Evolutionary conservation across 2,113 vertebrate species (phyloP), one percentile per base, ranked within the genome.

Genomic region (Sinocyclocheilus grahami): DNA sequence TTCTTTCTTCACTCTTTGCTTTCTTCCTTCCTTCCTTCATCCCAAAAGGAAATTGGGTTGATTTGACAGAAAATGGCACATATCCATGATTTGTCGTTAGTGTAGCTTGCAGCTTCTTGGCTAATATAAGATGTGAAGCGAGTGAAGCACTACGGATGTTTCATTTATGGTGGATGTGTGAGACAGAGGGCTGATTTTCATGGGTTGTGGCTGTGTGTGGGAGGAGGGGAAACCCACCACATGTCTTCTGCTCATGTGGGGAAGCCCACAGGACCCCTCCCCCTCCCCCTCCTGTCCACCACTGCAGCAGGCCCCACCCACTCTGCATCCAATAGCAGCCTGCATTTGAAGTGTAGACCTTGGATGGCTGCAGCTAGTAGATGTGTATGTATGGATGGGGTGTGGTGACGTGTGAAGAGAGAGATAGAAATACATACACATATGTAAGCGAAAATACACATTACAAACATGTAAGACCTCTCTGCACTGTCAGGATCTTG

Each of bases 291-390:
- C 8, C 71, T 89, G 24, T 83, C 90, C 89, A 89, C 91, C 94
- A 93, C 93, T 94, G 93, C 93, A 94, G 93, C 89, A 90, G 91
- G 89, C 92, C 93, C 92, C 93, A 92, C 93, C 92, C 93, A 90
- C 92, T 65, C 71, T 30, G 76, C 85, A 88, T 87, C 94, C 93
- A 95, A 94, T 94, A 90, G 88, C 85, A 85, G 87, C 24, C 67
- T 55, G 39, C 33, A 72, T 37, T 72, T 86, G 69, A 87, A 87
- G 79, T 71, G 76, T 48, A 22, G 83, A 76, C 86, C 82, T 77
- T 84, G 81, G 84, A 86, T 86, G 80, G 12, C 87, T 88, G 89
- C 83, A 18, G 48, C 71, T 74, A 82, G 77, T 87, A 80, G 87
- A 85, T 65, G 79, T 83, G 72, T 86, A 24, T 63, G 27, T 84